Conservation (phyloP, 2,888 invertebrate species). For the Nematopogon swammerdamellus region DNA sequence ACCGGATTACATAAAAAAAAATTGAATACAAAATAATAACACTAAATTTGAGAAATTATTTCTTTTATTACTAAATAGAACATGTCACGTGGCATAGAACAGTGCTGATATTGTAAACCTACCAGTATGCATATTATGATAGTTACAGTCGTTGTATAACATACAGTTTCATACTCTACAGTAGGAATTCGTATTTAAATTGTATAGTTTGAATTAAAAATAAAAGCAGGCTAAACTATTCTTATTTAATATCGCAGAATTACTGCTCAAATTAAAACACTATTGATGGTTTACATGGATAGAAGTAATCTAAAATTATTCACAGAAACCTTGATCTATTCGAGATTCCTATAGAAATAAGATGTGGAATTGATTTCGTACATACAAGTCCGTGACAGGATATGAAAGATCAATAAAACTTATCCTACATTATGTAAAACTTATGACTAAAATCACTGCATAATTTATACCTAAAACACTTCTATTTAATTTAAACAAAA, state of each 20-base stretch:
- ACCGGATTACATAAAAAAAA: no score
- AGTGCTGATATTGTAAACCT: no score
- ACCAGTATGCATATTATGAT: background rate
- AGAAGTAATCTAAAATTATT: background rate
- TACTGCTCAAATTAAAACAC: slow-evolving; percentile 2
- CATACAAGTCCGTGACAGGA: no score
- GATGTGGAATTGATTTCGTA: no score
- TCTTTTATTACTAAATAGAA: background rate
- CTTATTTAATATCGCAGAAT: slow-evolving; percentile 5
- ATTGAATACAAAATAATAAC: no score
- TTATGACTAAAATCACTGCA: background rate
- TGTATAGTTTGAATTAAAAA: background rate
- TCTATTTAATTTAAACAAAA: background rate
- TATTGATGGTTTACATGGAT: background rate
- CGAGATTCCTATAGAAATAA: background rate
- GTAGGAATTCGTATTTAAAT: no score
- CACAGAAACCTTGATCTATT: background rate
- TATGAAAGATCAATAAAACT: no score
- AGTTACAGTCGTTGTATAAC: background rate
- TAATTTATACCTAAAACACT: background rate
- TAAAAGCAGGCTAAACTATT: background rate
- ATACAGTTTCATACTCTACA: no score
- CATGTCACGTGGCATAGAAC: background rate
- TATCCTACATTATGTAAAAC: background rate
- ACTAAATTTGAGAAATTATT: background rate